Conservation (phyloP, 2,888 invertebrate genomes). For the Phaonia tiefii region DNA sequence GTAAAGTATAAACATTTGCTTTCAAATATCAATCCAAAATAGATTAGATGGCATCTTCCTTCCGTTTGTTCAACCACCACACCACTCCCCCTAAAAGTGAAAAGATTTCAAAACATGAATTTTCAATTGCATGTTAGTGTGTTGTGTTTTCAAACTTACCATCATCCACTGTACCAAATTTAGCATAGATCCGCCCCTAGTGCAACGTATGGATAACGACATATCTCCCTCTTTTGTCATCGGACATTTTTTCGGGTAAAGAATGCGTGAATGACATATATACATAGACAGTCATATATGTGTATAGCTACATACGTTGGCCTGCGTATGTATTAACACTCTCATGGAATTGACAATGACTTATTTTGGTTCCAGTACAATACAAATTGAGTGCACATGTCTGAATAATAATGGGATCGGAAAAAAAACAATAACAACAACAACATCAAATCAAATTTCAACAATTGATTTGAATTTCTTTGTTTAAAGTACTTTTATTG, state of each 20-base stretch:
- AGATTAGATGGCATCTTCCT: constrained; percentile 44
- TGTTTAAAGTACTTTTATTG: constrained; percentile 23
- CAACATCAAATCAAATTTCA: constrained; percentile 26
- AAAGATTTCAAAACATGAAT: constrained; percentile 21
- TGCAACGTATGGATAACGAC: constrained; percentile 7
- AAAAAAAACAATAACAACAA: constrained; percentile 31
- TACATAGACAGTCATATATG: background rate
- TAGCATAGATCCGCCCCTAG: constrained; percentile 53
- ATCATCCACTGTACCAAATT: constrained; percentile 44
- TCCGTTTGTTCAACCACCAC: constrained; percentile 21
- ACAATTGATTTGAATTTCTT: constrained; percentile 33
- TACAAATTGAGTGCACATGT: constrained; percentile 59
- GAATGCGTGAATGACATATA: constrained; percentile 33
- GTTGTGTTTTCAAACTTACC: constrained; percentile 33
- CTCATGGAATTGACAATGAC: constrained; percentile 6
- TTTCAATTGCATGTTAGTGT: constrained; percentile 31
- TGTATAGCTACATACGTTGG: too few species aligned
- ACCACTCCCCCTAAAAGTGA: constrained; percentile 11
- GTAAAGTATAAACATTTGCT: constrained; percentile 55
- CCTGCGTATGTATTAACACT: too few species aligned
- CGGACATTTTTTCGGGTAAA: constrained; percentile 35
- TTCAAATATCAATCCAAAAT: constrained; percentile 59
- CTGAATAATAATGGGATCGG: constrained; percentile 49
- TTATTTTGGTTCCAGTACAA: constrained; percentile 25
- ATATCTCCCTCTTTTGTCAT: constrained; percentile 24